Evolutionary conservation across 2,888 invertebrate genomes (phyloP).

Genomic region (Panopea generosa): DNA sequence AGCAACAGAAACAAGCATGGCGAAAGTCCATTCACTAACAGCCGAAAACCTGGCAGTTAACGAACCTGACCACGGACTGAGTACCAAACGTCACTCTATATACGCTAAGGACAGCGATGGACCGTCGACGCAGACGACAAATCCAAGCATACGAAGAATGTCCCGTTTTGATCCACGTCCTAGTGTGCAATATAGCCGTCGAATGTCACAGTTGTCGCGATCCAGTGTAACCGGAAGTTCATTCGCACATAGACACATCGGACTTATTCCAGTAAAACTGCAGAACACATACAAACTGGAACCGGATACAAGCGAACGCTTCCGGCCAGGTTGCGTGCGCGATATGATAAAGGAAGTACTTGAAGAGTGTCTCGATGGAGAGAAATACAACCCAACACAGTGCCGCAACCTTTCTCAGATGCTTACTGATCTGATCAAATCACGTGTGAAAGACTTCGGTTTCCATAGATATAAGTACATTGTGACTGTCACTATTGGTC

Average conservation of each 20-base stretch:
- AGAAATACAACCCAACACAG: constrained; percentile 77
- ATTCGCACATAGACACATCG: constrained; percentile 65
- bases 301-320: constrained; percentile 72
- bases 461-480: constrained; percentile 79
- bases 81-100: constrained; percentile 48
- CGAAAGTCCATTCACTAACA: constrained; percentile 52
- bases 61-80: constrained; percentile 30
- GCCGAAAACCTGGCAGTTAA: constrained; percentile 42
- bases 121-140: constrained; percentile 40
- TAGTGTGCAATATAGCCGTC: constrained; percentile 75
- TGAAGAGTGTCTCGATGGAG: constrained; percentile 76
- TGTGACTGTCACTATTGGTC: constrained; percentile 78
- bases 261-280: constrained; percentile 64
- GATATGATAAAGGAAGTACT: constrained; percentile 73
- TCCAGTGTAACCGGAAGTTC: constrained; percentile 76
- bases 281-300: constrained; percentile 78
- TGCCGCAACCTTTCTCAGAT: constrained; percentile 75
- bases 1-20: constrained; percentile 19
- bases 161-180: constrained; percentile 71
- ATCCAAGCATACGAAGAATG: constrained; percentile 73
- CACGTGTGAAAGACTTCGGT: constrained; percentile 77
- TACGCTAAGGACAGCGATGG: constrained; percentile 39
- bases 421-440: constrained; percentile 79
- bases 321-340: constrained; percentile 70
- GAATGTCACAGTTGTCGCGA: constrained; percentile 74